These are phyloP conservation scores for Sphenopsis melanotis DNA, from an alignment of 2,797 vertebrate genomes.

Conservation along the genomic window DNA sequence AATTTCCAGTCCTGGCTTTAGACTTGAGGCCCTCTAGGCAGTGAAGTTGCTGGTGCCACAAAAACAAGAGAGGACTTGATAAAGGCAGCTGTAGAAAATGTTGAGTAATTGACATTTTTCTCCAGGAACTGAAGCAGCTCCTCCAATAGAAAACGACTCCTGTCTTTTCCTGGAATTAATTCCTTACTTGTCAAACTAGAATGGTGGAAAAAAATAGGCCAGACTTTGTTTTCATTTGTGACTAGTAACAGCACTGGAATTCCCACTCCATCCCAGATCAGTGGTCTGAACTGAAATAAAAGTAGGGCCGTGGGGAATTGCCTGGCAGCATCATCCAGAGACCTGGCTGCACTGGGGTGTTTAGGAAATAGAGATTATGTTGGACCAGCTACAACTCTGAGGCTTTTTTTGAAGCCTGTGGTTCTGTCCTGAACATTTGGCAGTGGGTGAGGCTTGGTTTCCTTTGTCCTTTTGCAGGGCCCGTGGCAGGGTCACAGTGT, in stretches of 20 bases:
- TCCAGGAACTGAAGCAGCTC: not conserved
- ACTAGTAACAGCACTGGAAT: not conserved
- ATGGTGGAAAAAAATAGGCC: not conserved
- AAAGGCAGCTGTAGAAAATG: not conserved
- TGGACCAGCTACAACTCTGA: not conserved
- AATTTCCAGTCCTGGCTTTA: not conserved
- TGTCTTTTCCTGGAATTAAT: not conserved
- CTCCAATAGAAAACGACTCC: not conserved
- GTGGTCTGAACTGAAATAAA: not conserved
- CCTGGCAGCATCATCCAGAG: not conserved
- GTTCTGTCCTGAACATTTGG: not conserved
- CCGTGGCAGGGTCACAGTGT: rapidly evolving
- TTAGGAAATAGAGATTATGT: not conserved
- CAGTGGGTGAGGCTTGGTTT: not conserved
- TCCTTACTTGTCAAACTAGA: not conserved
- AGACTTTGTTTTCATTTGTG: not conserved
- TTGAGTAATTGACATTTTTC: not conserved
- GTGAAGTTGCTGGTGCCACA: not conserved
- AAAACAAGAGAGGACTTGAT: not conserved
- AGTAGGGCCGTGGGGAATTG: not conserved
- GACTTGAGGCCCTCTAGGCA: not conserved
- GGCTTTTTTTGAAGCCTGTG: not conserved
- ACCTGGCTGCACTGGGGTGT: not conserved
- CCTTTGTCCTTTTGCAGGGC: not conserved
- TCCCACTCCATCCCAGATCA: not conserved